Base-by-base conservation (phyloP, 2,888 invertebrate genomes). In the Lasiommata megera region DNA sequence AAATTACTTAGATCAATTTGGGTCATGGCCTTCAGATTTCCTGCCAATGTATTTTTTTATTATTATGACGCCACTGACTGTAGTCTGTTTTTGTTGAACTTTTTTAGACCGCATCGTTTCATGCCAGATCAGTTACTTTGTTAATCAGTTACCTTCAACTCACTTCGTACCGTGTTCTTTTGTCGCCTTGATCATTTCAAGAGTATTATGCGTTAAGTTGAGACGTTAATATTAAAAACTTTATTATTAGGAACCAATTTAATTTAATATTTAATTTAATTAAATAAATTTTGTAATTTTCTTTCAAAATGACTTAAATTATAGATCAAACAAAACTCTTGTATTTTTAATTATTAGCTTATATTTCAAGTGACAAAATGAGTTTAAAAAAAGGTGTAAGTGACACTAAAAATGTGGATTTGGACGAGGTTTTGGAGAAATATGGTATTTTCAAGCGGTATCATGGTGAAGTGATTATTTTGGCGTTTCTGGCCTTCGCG, bases 391-490 rank as follows among this genome's bases (percentile, higher is more conserved):
- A 52, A 54, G 34, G 34, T 12, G 14, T 16, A 0, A 48, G 41
- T 51, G 63, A 63, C 7, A n/a, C n/a, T n/a, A 65, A 65, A 14
- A 61, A 57, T 12, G 54, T 67, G 29, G 70, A 73, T 11, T 64
- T 79, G 23, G 79, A 80, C 12, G 73, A 74, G 57, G 70, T 79
- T 16, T 60, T 79, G 40, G 62, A 66, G 2, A 69, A 72, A 14
- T 79, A 75, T 12, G 68, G 65, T 6, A 56, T 76, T 1, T 73
- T 67, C 31, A 68, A 72, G 14, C 63, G 69, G 0, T 79, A 77
- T 58, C 76, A 80, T 51, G 28, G 59, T 6, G 29, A 66, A 53
- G 57, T 68, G 16, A 60, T 72, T 12, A 38, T 68, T 1, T 63
- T 76, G 7, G 60, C 72, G 1, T 67, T 70, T 8, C 18, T 79